Percentiles rank a stretch among this genome's conserved stretches.
phyloP scores from a whole-genome alignment of 2,113 vertebrate genomes.

The Mesocricetus auratus region DNA sequence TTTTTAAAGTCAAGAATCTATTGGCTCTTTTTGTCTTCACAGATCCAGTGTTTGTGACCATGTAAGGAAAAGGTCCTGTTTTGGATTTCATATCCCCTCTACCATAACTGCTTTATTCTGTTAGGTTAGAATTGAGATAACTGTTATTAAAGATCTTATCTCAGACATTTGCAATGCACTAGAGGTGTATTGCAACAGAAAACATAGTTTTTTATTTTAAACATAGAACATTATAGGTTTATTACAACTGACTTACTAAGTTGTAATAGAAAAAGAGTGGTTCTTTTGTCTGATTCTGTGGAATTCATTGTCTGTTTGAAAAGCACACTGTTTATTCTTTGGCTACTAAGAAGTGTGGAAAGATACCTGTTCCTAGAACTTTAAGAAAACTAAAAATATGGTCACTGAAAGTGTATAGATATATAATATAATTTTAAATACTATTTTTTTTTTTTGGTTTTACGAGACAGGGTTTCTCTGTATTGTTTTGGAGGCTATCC shows the following conservation, averaged over 20 bases:
- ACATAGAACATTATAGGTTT: slow-evolving; percentile 66
- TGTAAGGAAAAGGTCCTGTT: slow-evolving; percentile 85
- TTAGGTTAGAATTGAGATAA: slow-evolving; percentile 87
- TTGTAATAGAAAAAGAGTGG: not conserved
- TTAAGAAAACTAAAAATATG: slow-evolving; percentile 48
- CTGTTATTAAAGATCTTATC: slow-evolving; percentile 98
- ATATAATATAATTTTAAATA: slow-evolving; percentile 29
- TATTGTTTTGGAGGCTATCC: no score
- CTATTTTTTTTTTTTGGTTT: no score
- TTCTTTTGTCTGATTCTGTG: slow-evolving; percentile 56
- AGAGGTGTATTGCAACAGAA: slow-evolving; percentile 79
- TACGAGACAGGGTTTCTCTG: no score
- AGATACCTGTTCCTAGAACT: slow-evolving; percentile 34
- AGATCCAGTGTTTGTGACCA: slow-evolving; percentile 73
- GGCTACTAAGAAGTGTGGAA: slow-evolving; percentile 43
- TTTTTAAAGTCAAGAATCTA: slow-evolving; percentile 55
- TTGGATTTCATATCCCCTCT: slow-evolving; percentile 87
- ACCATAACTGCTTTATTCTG: slow-evolving; percentile 79
- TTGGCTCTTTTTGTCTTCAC: slow-evolving; percentile 76
- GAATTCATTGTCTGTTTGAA: slow-evolving; percentile 50
- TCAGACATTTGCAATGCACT: slow-evolving; percentile 87
- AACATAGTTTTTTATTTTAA: slow-evolving; percentile 83
- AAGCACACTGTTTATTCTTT: slow-evolving; percentile 51
- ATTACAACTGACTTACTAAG: slow-evolving; percentile 33
- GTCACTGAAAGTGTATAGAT: not conserved